These are phyloP conservation scores for Apogon talboti DNA, from an alignment of 2,797 vertebrate species.

Conservation along the genomic window DNA sequence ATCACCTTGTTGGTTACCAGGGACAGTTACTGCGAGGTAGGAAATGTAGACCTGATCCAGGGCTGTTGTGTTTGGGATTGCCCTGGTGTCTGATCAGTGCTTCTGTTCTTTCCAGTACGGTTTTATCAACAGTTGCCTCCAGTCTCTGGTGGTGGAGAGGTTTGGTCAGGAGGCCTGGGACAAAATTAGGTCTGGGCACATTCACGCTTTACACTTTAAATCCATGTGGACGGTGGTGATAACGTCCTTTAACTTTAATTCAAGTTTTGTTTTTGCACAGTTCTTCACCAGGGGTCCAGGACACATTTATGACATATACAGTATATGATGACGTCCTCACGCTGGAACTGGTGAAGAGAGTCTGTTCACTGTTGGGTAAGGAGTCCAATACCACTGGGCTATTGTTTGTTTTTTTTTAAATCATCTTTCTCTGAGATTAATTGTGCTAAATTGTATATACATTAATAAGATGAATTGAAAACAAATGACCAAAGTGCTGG, in stretches of 20 bases:
- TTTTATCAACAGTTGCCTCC: slow-evolving; percentile 88
- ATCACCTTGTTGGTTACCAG: too few relatives aligned
- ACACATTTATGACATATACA: slow-evolving; percentile 86
- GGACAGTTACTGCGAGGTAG: too few relatives aligned
- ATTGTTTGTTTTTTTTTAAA: too few relatives aligned
- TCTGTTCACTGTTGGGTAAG: slow-evolving; percentile 80
- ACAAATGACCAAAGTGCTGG: too few relatives aligned
- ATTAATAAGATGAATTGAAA: too few relatives aligned
- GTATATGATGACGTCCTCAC: slow-evolving; percentile 87
- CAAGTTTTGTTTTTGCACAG: slow-evolving; percentile 44
- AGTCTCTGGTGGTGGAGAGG: slow-evolving; percentile 84
- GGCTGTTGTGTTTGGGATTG: too few relatives aligned
- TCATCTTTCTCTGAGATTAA: too few relatives aligned
- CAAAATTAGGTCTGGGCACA: slow-evolving; percentile 73
- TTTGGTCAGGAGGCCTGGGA: slow-evolving; percentile 84
- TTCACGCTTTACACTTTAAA: background rate
- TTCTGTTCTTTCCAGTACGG: slow-evolving; percentile 76
- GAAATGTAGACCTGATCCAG: too few relatives aligned
- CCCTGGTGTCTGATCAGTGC: too few relatives aligned
- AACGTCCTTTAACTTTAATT: background rate
- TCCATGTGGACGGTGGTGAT: too few relatives aligned
- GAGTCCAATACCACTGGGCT: too few relatives aligned
- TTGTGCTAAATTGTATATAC: too few relatives aligned
- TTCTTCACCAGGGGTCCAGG: slow-evolving; percentile 74
- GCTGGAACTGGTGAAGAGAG: slow-evolving; percentile 79